Conservation (phyloP, 2,113 vertebrate genomes). For the Megaptera novaeangliae region DNA sequence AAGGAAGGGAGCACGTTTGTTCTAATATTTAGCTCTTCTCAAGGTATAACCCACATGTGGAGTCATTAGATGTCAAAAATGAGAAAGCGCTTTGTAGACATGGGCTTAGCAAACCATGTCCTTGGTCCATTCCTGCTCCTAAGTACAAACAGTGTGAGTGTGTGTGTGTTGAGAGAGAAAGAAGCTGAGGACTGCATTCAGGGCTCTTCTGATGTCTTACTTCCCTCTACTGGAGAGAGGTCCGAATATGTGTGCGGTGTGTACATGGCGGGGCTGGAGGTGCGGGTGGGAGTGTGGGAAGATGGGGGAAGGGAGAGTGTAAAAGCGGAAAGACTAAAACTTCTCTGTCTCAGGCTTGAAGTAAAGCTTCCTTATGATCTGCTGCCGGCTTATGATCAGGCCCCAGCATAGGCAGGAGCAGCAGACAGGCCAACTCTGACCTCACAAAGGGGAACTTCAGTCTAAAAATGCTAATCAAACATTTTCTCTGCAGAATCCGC, state of each 20-base stretch:
- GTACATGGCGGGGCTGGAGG: background rate
- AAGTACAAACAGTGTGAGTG: background rate
- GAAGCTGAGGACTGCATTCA: background rate
- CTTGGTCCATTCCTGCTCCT: background rate
- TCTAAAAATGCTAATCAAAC: background rate
- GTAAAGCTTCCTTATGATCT: background rate
- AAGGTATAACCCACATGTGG: background rate
- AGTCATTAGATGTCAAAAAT: background rate
- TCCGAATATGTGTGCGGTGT: fast-evolving
- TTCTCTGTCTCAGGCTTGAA: background rate
- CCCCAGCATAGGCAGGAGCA: background rate
- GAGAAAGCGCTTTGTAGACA: background rate
- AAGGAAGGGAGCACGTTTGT: background rate
- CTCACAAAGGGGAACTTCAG: background rate
- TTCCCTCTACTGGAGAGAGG: background rate
- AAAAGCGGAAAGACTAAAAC: background rate
- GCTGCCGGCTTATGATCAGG: background rate
- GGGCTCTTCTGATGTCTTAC: background rate
- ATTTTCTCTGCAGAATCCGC: background rate
- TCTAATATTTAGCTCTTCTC: background rate
- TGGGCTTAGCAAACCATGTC: background rate
- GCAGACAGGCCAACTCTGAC: background rate
- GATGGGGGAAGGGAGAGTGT: fast-evolving
- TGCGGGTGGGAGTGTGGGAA: fast-evolving
- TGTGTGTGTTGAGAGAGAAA: background rate